Evolutionary conservation across 2,113 vertebrate genomes (phyloP).

Genomic region (Columba janthina): DNA sequence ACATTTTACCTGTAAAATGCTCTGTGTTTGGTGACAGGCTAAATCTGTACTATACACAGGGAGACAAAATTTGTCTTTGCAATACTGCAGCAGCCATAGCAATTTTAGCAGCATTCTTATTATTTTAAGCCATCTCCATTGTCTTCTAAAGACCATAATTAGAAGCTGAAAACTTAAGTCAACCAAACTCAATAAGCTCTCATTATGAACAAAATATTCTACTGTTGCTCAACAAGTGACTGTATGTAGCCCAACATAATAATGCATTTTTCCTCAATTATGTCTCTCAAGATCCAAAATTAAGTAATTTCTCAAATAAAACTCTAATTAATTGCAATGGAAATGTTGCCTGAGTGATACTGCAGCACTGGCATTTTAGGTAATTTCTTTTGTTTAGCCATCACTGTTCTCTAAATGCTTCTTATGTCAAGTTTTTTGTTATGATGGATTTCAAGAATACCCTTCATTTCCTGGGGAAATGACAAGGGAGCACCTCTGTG

Average conservation of each 20-base stretch:
- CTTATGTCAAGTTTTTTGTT: background rate
- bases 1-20: constrained; percentile 68
- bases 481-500: background rate
- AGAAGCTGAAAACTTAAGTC: constrained; percentile 71
- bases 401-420: background rate
- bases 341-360: background rate
- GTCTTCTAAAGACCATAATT: constrained; percentile 76
- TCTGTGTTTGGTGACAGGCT: constrained; percentile 73
- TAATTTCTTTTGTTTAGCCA: background rate
- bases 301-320: background rate
- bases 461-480: background rate
- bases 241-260: background rate
- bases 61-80: constrained; percentile 66
- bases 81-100: constrained; percentile 12
- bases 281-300: background rate
- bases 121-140: constrained; percentile 75
- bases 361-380: background rate
- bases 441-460: background rate
- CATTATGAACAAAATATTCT: constrained; percentile 65
- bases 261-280: constrained; percentile 14
- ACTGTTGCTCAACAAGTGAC: constrained; percentile 61
- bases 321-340: background rate
- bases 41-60: constrained; percentile 66
- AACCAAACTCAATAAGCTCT: constrained; percentile 61
- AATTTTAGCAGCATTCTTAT: constrained; percentile 70